Evolutionary conservation across 2,113 vertebrate species (phyloP), one percentile per base, ranked within the genome.

Genomic region (Pachyramphus minor): DNA sequence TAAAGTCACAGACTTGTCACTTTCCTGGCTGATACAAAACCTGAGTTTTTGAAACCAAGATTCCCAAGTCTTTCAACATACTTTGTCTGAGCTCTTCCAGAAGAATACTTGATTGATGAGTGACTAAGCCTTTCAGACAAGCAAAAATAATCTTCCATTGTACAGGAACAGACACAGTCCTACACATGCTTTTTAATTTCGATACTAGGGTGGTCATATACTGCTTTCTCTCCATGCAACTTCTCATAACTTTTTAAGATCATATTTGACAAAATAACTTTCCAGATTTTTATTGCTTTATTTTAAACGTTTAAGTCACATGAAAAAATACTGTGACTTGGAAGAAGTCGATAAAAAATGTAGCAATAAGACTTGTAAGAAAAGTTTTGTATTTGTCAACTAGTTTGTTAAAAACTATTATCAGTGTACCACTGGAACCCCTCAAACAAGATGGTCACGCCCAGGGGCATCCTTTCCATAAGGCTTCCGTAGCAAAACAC

Each of bases 401-500:
- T 13, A 5, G 11, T 58, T 67, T 33, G 58, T 62, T 9, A 23
- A 12, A 45, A 42, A 5, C 6, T 28, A 20, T 18, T 15, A 31
- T 21, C 30, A 6, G n/a, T 5, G 0, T 23, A 12, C 9, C 18
- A 3, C 0, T 0, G 39, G 27, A 12, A 8, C 6, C 24, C 41
- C 1, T 37, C 12, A 6, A 35, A 14, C 41, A 35, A 11, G 31
- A 6, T 17, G 37, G 73, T 19, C 12, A 7, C 19, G 9, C 10
- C 52, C 23, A 11, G 37, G 21, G 18, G 8, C 31, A 11, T 45
- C 60, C 62, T 23, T n/a, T 82, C 12, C 9, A 35, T 52, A 49
- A 22, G 27, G 37, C 17, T 64, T 80, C 63, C 28, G 1, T 11
- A 27, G 44, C 62, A 6, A 8, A 52, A 3, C 1, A 4, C 56